phyloP scores from a whole-genome alignment of 1,140 invertebrate species.

The Euglossa dilemma region DNA sequence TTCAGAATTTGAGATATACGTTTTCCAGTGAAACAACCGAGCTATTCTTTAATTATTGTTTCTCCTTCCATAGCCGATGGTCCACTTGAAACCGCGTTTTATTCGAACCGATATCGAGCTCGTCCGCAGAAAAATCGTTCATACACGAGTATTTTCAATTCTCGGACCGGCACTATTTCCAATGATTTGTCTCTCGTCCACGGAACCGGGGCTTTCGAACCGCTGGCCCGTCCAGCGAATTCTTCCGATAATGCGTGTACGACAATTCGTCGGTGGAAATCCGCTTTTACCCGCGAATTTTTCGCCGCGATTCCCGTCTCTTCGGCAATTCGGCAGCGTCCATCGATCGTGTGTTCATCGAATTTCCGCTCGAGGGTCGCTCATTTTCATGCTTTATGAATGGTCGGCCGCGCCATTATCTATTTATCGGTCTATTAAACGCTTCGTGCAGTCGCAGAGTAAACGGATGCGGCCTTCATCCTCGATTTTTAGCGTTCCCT shows the following conservation, averaged over 20 bases:
- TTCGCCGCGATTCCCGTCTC: background rate
- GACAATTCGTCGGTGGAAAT: background rate
- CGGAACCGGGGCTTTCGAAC: background rate
- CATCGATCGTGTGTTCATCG: constrained; percentile 16
- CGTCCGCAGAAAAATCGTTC: background rate
- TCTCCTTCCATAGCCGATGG: too few relatives aligned
- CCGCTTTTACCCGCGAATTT: background rate
- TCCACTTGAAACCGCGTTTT: too few relatives aligned
- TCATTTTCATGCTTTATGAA: constrained; percentile 45
- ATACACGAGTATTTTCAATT: background rate
- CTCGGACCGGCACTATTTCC: background rate
- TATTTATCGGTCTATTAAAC: constrained; percentile 62
- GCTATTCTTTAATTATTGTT: too few relatives aligned
- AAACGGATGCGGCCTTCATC: background rate
- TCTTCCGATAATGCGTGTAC: background rate
- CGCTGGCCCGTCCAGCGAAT: background rate
- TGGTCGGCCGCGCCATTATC: constrained; percentile 49
- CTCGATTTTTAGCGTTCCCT: constrained; percentile 45
- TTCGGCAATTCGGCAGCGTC: background rate
- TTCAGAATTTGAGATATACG: too few relatives aligned
- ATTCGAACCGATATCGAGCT: too few relatives aligned
- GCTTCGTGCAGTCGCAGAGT: constrained; percentile 1
- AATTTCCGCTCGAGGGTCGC: constrained; percentile 39
- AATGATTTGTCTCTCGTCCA: background rate
- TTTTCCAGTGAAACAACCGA: too few relatives aligned